Conservation (phyloP, 2,113 vertebrate species). For the Podarcis muralis region DNA sequence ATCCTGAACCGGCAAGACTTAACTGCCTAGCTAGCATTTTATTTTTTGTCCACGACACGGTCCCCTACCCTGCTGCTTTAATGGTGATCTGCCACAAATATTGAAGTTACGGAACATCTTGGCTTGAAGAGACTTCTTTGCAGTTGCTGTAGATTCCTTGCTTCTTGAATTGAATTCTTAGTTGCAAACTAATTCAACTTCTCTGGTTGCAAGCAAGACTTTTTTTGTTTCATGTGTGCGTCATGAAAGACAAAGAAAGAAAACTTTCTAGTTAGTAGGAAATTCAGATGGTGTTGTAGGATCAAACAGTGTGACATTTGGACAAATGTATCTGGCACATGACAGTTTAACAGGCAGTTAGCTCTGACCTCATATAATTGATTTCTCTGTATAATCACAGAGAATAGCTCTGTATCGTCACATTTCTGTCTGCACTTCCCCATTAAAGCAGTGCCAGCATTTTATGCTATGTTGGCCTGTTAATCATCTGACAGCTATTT, state of each 20-base stretch:
- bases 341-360: constrained; percentile 25
- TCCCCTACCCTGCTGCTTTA: no score
- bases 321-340: constrained; percentile 11
- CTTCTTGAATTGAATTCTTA: neutral
- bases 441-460: constrained; percentile 23
- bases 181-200: neutral
- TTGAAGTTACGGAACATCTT: neutral
- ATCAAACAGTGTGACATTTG: constrained; percentile 7
- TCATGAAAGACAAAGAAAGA: neutral
- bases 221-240: neutral
- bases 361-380: constrained; percentile 21
- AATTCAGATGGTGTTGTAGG: neutral
- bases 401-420: constrained; percentile 16
- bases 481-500: constrained; percentile 29
- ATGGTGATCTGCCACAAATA: neutral
- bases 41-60: no score
- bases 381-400: constrained; percentile 29
- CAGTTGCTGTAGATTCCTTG: neutral
- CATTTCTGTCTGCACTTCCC: neutral
- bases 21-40: neutral
- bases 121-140: neutral
- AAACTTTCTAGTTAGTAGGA: neutral
- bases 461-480: constrained; percentile 27
- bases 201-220: neutral
- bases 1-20: neutral